Evolutionary conservation across 2,888 invertebrate species (phyloP).

Genomic region (Acanthacorydalis orientalis): DNA sequence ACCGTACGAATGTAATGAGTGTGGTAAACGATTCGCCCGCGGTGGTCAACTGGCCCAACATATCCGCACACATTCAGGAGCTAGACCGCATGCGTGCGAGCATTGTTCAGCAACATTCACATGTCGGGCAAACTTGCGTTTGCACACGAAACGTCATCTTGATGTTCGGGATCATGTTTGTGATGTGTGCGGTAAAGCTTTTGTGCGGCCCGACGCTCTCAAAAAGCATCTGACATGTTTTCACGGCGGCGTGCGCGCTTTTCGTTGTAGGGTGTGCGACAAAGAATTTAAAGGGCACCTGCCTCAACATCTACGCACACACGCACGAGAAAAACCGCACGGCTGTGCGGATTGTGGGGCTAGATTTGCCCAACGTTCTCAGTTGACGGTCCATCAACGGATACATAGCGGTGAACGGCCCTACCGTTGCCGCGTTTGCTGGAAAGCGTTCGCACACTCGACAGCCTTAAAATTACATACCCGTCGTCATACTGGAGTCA

Average conservation of each 20-base stretch:
- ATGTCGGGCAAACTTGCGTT: conserved; percentile 40
- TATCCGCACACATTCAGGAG: conserved; percentile 52
- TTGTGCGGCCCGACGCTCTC: conserved; percentile 55
- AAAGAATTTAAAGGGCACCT: conserved; percentile 68
- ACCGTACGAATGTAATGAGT: conserved; percentile 44
- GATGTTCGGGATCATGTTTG: conserved; percentile 63
- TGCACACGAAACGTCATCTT: conserved; percentile 51
- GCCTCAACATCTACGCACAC: conserved; percentile 67
- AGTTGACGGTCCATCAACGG: conserved; percentile 66
- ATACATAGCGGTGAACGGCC: conserved; percentile 75
- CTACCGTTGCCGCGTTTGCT: conserved; percentile 65
- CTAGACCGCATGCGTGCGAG: conserved; percentile 53
- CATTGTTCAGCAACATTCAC: conserved; percentile 57
- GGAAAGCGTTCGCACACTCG: conserved; percentile 66
- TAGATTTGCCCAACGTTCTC: conserved; percentile 67
- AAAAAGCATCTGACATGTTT: conserved; percentile 59
- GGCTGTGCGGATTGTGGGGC: conserved; percentile 64
- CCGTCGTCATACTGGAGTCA: conserved; percentile 69
- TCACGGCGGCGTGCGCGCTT: conserved; percentile 56
- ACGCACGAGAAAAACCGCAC: conserved; percentile 58
- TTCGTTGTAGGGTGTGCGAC: conserved; percentile 65
- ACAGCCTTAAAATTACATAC: conserved; percentile 73
- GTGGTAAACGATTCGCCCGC: conserved; percentile 48
- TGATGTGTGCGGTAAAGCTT: conserved; percentile 63
- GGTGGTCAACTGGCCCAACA: conserved; percentile 64